Evolutionary conservation across 2,797 vertebrate genomes (phyloP).

Genomic region (Crypturellus tataupa): DNA sequence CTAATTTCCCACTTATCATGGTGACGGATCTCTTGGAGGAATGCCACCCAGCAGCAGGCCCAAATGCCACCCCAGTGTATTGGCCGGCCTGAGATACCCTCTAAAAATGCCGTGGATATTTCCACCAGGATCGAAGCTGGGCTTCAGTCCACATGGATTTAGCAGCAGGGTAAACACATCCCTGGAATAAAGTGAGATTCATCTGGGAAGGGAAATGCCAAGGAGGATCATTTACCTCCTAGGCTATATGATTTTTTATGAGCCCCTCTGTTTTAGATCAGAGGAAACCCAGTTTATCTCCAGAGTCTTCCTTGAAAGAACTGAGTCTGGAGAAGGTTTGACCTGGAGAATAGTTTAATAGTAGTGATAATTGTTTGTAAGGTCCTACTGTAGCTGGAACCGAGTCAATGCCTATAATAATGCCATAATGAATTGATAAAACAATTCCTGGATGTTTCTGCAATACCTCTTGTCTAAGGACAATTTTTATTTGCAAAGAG

Average conservation of each 20-base stretch:
- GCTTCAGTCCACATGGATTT: slow-evolving; percentile 1
- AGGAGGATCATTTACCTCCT: background rate
- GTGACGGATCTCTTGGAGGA: background rate
- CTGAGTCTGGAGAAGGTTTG: background rate
- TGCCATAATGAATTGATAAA: background rate
- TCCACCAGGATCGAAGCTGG: background rate
- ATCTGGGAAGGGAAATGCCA: background rate
- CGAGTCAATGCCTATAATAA: slow-evolving; percentile 2
- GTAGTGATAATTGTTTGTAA: background rate
- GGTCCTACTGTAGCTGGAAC: background rate
- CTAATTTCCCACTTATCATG: background rate
- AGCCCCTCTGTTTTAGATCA: background rate
- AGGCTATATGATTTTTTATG: background rate
- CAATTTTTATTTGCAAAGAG: background rate
- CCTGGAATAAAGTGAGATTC: background rate
- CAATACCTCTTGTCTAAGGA: background rate
- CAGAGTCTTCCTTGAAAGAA: background rate
- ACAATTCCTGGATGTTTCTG: background rate
- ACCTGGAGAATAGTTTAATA: background rate
- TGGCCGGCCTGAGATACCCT: background rate
- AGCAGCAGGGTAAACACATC: slow-evolving; percentile 64
- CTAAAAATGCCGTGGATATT: slow-evolving; percentile 25
- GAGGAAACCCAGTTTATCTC: background rate
- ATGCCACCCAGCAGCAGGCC: background rate
- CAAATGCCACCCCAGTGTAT: background rate